Conservation (phyloP, 2,113 vertebrate genomes). For the Sturnira hondurensis region DNA sequence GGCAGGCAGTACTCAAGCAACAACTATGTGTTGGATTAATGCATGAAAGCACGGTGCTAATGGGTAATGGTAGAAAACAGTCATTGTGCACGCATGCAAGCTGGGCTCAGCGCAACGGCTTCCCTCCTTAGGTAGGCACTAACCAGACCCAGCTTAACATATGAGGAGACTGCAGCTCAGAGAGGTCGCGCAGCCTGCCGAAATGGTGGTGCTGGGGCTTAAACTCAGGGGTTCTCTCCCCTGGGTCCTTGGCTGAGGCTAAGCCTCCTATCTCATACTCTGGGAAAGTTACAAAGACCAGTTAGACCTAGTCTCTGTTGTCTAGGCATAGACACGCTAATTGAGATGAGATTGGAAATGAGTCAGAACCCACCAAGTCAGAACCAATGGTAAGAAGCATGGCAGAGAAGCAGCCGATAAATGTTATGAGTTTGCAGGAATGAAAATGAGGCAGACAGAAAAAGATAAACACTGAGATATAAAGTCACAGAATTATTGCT, state of each 20-base stretch:
- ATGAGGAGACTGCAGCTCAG: background rate
- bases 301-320: background rate
- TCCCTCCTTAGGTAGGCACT: background rate
- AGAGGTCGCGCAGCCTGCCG: background rate
- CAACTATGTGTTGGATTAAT: background rate
- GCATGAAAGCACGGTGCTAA: background rate
- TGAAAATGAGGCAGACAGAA: background rate
- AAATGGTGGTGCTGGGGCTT: background rate
- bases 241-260: background rate
- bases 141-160: background rate
- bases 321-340: background rate
- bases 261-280: background rate
- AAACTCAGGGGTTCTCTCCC: background rate
- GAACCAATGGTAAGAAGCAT: background rate
- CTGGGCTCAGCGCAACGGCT: background rate
- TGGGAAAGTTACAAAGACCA: background rate
- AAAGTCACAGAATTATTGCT: background rate
- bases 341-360: background rate
- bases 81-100: fast-evolving
- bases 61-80: background rate
- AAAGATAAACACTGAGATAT: background rate
- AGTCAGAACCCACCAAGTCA: background rate
- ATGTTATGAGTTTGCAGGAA: background rate
- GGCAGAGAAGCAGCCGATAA: background rate
- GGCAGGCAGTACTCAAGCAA: background rate